phyloP scores from a whole-genome alignment of 2,113 vertebrate genomes.

The Lethenteron reissneri region DNA sequence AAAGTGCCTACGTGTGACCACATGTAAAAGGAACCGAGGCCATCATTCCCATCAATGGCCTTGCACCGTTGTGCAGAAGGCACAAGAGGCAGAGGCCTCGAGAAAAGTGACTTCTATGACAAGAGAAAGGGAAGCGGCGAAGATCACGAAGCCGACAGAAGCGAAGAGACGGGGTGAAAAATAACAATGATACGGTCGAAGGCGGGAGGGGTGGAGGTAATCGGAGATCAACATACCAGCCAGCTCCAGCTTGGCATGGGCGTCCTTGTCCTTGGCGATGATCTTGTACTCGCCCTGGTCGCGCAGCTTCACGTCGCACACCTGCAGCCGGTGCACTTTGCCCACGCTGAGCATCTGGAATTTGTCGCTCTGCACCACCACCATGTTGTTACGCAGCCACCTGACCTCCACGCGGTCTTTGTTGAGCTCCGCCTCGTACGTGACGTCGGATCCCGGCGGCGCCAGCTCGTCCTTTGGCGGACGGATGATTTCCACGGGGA shows the following conservation, averaged over 20 bases:
- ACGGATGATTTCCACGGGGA: slow-evolving; percentile 73
- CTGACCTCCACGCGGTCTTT: slow-evolving; percentile 89
- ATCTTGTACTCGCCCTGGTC: slow-evolving; percentile 92
- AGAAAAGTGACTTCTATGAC: too few species aligned
- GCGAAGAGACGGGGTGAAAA: too few species aligned
- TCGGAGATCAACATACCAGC: slow-evolving; percentile 34
- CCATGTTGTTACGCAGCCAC: slow-evolving; percentile 94
- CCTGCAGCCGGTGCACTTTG: slow-evolving; percentile 66
- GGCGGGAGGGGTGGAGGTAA: too few species aligned
- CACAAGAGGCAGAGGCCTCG: too few species aligned
- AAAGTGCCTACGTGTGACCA: too few species aligned
- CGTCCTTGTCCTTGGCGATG: slow-evolving; percentile 89
- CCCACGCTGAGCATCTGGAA: slow-evolving; percentile 97
- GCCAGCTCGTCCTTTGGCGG: slow-evolving; percentile 66
- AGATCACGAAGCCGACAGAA: too few species aligned
- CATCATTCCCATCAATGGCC: too few species aligned
- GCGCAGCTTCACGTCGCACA: slow-evolving; percentile 71
- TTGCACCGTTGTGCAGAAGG: too few species aligned
- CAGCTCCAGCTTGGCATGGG: slow-evolving; percentile 75
- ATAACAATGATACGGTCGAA: too few species aligned
- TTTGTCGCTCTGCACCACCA: slow-evolving; percentile 82
- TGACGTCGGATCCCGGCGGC: slow-evolving; percentile 56
- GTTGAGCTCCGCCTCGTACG: slow-evolving; percentile 75
- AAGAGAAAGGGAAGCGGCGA: too few species aligned
- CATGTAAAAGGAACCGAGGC: too few species aligned